Evolutionary conservation across 1,140 invertebrate genomes (phyloP), one percentile per base, ranked within the genome.

Genomic region (Trypoxylus dichotomus): DNA sequence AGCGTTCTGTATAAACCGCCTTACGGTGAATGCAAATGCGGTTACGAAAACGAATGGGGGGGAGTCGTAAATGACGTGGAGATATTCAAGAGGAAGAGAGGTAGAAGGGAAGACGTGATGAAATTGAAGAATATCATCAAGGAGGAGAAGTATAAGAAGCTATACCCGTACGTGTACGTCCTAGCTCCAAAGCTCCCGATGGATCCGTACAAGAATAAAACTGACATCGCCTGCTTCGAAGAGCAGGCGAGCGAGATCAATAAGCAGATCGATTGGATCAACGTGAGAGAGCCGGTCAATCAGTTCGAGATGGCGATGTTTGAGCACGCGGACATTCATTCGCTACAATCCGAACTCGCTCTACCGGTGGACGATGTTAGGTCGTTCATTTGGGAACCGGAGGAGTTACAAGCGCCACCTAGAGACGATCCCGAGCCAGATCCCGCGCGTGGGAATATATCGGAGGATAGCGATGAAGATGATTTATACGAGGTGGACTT

Each of bases 1-100:
- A 84, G 81, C 79, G 19, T 80, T 13, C 77, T 84, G 24, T 84
- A 84, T 74, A 24, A 76, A 76, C 78, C 82, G 68, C 83, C 83
- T 24, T 83, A 84, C 78, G 75, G 74, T 0, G 77, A 80, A 21
- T 84, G 83, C 60, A 78, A 78, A n/a, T 84, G 83, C 79, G 78
- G 79, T n/a, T 79, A 63, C 42, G 58, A 77, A 74, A 78, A 79
- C 60, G 19, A 32, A n/a, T 24, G 32, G 32, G 27, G 32, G 32
- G 27, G 13, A 27, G 21, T 7, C 11, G 63, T 24, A 43, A 75
- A 47, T 75, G 19, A 41, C 2, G 1, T 19, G 43, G 47, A 75
- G 13, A 75, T 13, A 75, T 41, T 42, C 19, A 74, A 74, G 29
- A 29, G n/a, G 29, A 74, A 8, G 19, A 25, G 25, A 25, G 32